These are phyloP conservation scores for Nyctibius bracteatus DNA, from an alignment of 2,113 vertebrate genomes.

Conservation along the genomic window DNA sequence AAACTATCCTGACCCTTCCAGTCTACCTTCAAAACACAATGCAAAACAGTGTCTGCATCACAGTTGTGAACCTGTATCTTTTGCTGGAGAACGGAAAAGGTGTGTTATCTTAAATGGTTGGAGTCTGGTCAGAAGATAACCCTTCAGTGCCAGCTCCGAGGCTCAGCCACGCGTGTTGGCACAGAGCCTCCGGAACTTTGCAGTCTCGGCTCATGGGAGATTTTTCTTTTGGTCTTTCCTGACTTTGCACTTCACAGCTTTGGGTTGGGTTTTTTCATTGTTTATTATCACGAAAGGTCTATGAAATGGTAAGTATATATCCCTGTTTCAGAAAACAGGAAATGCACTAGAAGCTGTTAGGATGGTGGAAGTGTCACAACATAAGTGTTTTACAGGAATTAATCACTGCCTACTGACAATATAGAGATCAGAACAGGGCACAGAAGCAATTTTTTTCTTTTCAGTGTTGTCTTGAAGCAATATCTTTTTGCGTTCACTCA, in stretches of 20 bases:
- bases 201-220: background rate
- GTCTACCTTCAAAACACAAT: background rate
- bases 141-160: background rate
- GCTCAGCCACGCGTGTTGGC: fast-evolving
- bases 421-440: background rate
- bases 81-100: background rate
- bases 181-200: background rate
- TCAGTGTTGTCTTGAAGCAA: background rate
- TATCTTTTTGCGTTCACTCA: background rate
- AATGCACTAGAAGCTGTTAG: background rate
- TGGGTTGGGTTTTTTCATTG: background rate
- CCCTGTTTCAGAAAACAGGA: background rate
- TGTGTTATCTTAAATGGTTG: background rate
- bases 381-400: background rate
- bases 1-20: background rate
- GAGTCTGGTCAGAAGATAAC: background rate
- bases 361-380: background rate
- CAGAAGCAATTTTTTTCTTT: background rate
- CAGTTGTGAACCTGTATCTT: background rate
- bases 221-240: background rate
- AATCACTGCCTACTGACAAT: background rate
- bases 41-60: background rate
- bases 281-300: background rate
- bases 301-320: background rate
- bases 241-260: background rate